Percentiles rank a stretch among this genome's conserved stretches.
These are phyloP conservation scores for Megaceryle alcyon DNA, from an alignment of 2,797 vertebrate genomes.

Conservation along the genomic window DNA sequence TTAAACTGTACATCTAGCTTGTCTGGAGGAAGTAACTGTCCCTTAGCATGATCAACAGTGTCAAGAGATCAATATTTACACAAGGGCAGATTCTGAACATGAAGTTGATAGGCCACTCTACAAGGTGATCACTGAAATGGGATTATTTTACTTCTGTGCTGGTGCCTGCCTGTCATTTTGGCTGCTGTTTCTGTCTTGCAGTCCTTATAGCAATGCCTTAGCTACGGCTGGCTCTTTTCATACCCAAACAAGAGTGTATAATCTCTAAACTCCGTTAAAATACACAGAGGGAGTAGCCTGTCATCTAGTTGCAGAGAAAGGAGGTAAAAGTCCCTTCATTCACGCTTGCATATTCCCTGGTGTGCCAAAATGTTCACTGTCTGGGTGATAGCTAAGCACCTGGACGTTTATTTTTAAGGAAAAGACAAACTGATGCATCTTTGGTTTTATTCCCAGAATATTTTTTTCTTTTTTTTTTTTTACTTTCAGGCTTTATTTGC, in stretches of 20 bases:
- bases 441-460: neutral
- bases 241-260: neutral
- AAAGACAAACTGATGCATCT: neutral
- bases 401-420: neutral
- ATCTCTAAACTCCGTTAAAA: neutral
- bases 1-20: neutral
- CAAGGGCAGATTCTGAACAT: neutral
- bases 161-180: neutral
- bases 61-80: neutral
- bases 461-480: neutral
- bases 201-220: neutral
- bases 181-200: neutral
- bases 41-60: neutral
- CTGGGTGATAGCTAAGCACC: neutral
- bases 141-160: neutral
- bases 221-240: neutral
- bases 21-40: neutral
- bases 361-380: neutral
- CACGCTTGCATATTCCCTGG: neutral
- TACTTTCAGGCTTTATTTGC: neutral
- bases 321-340: neutral
- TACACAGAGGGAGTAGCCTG: neutral
- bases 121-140: neutral
- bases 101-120: neutral
- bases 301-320: neutral